These are phyloP conservation scores for Catharus bicknelli DNA, from an alignment of 2,113 vertebrate species.

Conservation along the genomic window DNA sequence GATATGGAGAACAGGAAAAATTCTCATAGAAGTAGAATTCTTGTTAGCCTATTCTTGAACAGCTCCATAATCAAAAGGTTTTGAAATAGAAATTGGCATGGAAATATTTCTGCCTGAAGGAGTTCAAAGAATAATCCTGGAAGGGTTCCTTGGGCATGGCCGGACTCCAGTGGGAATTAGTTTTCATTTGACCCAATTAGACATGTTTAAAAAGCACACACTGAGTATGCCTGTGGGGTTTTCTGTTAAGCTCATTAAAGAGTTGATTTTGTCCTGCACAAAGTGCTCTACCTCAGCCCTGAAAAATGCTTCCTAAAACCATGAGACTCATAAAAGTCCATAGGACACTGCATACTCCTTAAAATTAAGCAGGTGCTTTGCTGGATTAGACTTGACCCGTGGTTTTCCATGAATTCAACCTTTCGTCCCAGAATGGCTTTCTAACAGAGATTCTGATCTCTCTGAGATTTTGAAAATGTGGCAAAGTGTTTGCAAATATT, in stretches of 20 bases:
- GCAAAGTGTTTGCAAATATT: background rate
- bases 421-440: background rate
- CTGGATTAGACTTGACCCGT: background rate
- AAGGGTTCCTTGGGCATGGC: constrained; percentile 53
- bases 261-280: constrained; percentile 1
- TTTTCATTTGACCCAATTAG: constrained; percentile 66
- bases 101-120: constrained; percentile 58
- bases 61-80: constrained; percentile 37
- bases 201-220: constrained; percentile 47
- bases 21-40: constrained; percentile 10
- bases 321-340: background rate
- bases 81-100: constrained; percentile 45
- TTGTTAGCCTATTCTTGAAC: constrained; percentile 15
- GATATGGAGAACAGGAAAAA: constrained; percentile 4
- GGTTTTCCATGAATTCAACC: background rate
- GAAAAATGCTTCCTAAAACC: constrained; percentile 36
- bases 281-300: background rate
- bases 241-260: constrained; percentile 60
- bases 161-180: constrained; percentile 55
- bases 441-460: background rate
- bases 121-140: constrained; percentile 59
- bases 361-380: background rate
- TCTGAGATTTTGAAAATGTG: background rate
- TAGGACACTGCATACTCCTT: background rate
- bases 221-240: constrained; percentile 32